phyloP scores from a whole-genome alignment of 37 sponge, comb jelly and placozoan genomes.

The Haliclona indistincta region DNA sequence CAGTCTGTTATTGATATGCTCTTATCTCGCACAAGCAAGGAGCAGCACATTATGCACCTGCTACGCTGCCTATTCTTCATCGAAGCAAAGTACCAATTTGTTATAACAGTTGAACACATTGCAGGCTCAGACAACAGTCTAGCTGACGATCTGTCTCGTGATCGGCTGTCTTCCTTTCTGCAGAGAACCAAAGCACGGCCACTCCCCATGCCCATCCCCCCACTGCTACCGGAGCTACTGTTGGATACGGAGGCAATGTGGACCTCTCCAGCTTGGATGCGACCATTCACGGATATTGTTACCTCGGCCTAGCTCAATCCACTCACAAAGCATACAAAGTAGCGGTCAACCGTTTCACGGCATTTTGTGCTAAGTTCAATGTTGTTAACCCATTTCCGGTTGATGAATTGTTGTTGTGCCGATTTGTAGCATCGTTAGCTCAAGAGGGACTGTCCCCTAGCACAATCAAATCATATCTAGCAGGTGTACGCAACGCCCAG shows the following conservation, averaged over 20 bases:
- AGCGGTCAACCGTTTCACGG: slow-evolving; percentile 17
- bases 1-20: too few species aligned
- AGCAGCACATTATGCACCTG: too few species aligned
- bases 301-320: slow-evolving; percentile 47
- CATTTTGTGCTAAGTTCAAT: slow-evolving; percentile 28
- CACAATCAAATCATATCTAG: too few species aligned
- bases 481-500: too few species aligned
- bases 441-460: too few species aligned
- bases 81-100: too few species aligned
- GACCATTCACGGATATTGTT: slow-evolving; percentile 32
- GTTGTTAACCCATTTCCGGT: slow-evolving; percentile 37
- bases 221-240: slow-evolving; percentile 7
- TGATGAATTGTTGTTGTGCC: too few species aligned
- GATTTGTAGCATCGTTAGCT: too few species aligned
- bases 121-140: slow-evolving; percentile 48
- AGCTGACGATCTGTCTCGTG: too few species aligned
- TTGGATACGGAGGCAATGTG: slow-evolving; percentile 39
- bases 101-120: too few species aligned
- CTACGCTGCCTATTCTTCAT: too few species aligned
- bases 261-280: slow-evolving; percentile 50
- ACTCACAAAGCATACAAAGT: slow-evolving; percentile 40
- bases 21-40: too few species aligned
- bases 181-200: neutral
- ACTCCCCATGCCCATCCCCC: neutral
- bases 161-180: neutral